Base-by-base conservation (phyloP, 2,113 vertebrate species). In the Piprites chloris region DNA sequence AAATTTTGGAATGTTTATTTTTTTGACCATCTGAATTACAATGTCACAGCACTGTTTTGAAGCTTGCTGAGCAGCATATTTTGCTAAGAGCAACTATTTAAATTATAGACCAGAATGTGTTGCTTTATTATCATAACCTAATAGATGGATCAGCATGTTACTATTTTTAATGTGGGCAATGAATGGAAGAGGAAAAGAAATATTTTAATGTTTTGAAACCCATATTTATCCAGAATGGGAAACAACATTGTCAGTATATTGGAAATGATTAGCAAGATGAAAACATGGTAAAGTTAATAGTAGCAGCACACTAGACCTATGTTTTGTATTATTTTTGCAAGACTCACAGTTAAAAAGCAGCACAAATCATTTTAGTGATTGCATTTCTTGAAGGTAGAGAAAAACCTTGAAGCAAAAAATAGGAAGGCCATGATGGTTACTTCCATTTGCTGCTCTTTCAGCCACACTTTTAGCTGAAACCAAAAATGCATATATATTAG, bases 91-190 rank as follows among this genome's bases (percentile, higher is more conserved):
- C 33, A 94, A 79, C 79, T 71, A 82, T 91, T 94, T 93, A 96
- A 95, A 93, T 93, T 89, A 67, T 27, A 94, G 84, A 56, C 61
- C 50, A 90, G 65, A 82, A 93, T 81, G 65, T 91, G 39, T 88
- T 96, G 33, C 39, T 95, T 95, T 96, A 82, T 96, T 93, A 66
- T 91, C 30, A 50, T 90, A 90, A 82, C 11, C 8, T 67, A 93
- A 55, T 76, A 82, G n/a, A 76, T 65, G 62, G 71, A 65, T 93
- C 71, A 92, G 62, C 63, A 47, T 66, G n/a, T 72, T 82, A 9
- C 75, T 97, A 73, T 91, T 94, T 96, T 79, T 80, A 77, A 47
- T 73, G 46, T 11, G 44, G 78, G 23, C 53, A 89, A 15, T 27
- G 14, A 32, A 59, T 53, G 30, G 50, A 94, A 74, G 26, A 87